Percentiles rank a stretch among this genome's conserved stretches.
phyloP scores from a whole-genome alignment of 2,113 vertebrate species.

The Formicarius rufipectus region DNA sequence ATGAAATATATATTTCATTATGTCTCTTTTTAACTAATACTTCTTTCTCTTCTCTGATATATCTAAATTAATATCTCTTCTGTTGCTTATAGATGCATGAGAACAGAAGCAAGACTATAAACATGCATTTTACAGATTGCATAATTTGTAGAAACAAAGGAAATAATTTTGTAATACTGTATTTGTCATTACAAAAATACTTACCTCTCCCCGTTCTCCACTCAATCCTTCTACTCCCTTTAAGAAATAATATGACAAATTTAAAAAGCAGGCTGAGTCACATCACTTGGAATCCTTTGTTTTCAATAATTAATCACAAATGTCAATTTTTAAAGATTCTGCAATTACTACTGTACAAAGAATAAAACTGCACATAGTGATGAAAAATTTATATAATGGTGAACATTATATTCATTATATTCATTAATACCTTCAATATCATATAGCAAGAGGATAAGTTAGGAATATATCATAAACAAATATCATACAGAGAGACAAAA shows the following conservation, averaged over 20 bases:
- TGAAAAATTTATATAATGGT: not conserved
- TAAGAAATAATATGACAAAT: slow-evolving; percentile 17
- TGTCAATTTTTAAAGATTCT: not conserved
- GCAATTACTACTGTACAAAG: not conserved
- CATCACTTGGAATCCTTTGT: not conserved
- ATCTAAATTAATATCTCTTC: not conserved
- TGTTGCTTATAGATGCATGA: not conserved
- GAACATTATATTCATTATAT: not conserved
- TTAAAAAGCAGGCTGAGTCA: not conserved
- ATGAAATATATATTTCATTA: not conserved
- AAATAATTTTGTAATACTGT: not conserved
- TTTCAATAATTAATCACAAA: not conserved
- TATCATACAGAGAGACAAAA: not conserved
- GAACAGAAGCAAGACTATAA: not conserved
- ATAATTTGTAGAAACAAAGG: not conserved
- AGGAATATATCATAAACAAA: not conserved
- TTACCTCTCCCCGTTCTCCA: slow-evolving; percentile 89
- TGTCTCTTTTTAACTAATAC: not conserved
- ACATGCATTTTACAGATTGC: not conserved
- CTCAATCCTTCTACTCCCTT: slow-evolving; percentile 83
- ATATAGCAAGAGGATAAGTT: not conserved
- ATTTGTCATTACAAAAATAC: slow-evolving; percentile 12
- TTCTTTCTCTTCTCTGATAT: not conserved
- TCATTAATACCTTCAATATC: not conserved
- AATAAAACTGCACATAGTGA: not conserved